Evolutionary conservation across 1,140 invertebrate species (phyloP).

Genomic region (Achatina immaculata): DNA sequence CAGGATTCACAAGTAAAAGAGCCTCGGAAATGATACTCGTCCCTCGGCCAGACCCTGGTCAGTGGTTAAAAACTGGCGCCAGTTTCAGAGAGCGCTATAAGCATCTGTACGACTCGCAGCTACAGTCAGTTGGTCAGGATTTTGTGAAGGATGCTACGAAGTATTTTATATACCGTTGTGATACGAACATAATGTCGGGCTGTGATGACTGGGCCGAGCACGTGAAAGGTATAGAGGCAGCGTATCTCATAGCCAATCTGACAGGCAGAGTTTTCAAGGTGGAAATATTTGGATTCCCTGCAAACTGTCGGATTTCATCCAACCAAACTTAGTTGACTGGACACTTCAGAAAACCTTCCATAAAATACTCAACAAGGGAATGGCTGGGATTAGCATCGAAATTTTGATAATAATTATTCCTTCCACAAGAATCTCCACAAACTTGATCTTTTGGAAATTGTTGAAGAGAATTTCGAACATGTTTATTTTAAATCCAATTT

Average conservation of each 20-base stretch:
- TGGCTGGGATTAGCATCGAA: background rate
- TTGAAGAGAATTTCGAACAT: background rate
- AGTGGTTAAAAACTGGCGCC: background rate
- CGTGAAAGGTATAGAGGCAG: slow-evolving; percentile 38
- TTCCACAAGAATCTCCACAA: slow-evolving; percentile 4
- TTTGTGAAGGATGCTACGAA: background rate
- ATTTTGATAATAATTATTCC: background rate
- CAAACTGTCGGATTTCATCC: slow-evolving; percentile 22
- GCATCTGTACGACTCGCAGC: background rate
- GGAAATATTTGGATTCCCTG: slow-evolving; percentile 30
- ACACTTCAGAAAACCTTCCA: background rate
- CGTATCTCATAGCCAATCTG: slow-evolving; percentile 39
- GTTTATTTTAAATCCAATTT: slow-evolving; percentile 37
- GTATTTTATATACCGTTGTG: slow-evolving; percentile 20
- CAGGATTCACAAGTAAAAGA: background rate
- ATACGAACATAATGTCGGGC: background rate
- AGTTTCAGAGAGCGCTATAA: background rate
- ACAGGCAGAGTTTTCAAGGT: slow-evolving; percentile 40
- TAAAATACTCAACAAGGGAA: background rate
- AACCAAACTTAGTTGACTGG: slow-evolving; percentile 41
- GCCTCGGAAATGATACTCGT: background rate
- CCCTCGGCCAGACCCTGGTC: background rate
- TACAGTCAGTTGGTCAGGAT: background rate
- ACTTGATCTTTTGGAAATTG: slow-evolving; percentile 15
- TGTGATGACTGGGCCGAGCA: slow-evolving; percentile 41